A percentile compares a stretch with the other conserved stretches of the same genome.
These are phyloP conservation scores for Drosophila bocki DNA, from an alignment of 1,140 invertebrate genomes.

Conservation along the genomic window DNA sequence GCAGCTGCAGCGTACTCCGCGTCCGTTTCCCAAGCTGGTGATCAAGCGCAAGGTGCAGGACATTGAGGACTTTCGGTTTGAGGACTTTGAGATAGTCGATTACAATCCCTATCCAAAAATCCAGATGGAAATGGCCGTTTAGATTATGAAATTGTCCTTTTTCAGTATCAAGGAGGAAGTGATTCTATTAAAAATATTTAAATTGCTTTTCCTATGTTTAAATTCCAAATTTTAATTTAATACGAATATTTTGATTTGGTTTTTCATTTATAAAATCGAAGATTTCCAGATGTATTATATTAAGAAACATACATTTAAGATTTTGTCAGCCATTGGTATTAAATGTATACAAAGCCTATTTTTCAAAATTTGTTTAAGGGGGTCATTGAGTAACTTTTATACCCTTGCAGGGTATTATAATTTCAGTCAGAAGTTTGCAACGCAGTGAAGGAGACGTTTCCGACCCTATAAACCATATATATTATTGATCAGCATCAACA, in stretches of 20 bases:
- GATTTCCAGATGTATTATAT: neutral
- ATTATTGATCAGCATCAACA: too few relatives aligned
- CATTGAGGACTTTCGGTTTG: conserved; percentile 96
- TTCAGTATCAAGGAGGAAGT: neutral
- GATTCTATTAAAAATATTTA: neutral
- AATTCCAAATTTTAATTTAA: neutral
- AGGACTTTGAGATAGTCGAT: conserved; percentile 94
- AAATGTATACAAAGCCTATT: neutral
- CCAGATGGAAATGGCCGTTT: conserved; percentile 98
- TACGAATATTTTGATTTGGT: neutral
- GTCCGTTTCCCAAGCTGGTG: conserved; percentile 92
- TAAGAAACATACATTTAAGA: neutral
- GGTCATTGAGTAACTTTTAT: too few relatives aligned
- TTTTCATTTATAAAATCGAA: neutral
- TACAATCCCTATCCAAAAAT: conserved; percentile 97
- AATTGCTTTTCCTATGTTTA: neutral
- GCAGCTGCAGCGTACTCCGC: conserved; percentile 93
- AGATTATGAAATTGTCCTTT: conserved; percentile 32
- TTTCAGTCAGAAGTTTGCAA: too few relatives aligned
- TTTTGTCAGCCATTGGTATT: neutral
- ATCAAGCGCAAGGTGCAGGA: conserved; percentile 90
- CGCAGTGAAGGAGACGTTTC: too few relatives aligned
- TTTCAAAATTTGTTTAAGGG: too few relatives aligned
- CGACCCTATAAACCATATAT: too few relatives aligned
- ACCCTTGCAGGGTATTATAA: too few relatives aligned